These are phyloP conservation scores for Ectropis grisescens DNA, from an alignment of 1,140 invertebrate genomes.

Conservation along the genomic window DNA sequence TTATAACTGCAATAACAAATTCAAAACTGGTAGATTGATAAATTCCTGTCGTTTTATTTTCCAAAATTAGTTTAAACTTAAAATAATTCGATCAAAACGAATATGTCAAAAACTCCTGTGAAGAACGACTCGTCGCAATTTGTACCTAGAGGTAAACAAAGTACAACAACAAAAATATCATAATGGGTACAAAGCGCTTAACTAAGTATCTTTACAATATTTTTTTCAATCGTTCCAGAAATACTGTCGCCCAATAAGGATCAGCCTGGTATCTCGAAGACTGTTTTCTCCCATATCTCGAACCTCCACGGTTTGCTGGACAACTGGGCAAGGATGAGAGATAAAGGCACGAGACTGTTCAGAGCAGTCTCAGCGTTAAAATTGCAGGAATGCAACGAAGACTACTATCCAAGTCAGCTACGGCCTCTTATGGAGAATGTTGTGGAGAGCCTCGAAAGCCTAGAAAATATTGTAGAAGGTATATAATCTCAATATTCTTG, in stretches of 20 bases:
- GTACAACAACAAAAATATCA: not conserved
- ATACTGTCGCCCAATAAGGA: conserved; percentile 35
- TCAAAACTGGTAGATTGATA: no score
- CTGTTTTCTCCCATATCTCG: conserved; percentile 39
- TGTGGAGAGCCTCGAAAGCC: conserved; percentile 24
- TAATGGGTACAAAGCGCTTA: not conserved
- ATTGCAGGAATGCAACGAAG: conserved; percentile 39
- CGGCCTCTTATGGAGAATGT: conserved; percentile 31
- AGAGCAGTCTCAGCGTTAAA: conserved; percentile 37
- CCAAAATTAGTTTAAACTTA: no score
- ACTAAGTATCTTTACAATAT: conserved; percentile 1
- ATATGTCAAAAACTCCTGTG: conserved; percentile 29
- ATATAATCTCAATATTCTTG: no score
- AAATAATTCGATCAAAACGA: no score
- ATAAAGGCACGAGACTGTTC: conserved; percentile 42
- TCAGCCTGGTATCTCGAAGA: conserved; percentile 32
- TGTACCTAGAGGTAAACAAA: conserved; percentile 25
- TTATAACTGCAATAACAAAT: no score
- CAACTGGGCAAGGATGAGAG: conserved; percentile 32
- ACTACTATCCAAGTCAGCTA: conserved; percentile 45
- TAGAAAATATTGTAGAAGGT: conserved; percentile 44
- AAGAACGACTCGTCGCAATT: conserved; percentile 15
- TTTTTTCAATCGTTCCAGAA: conserved; percentile 30
- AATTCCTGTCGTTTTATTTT: no score
- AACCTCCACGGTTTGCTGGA: conserved; percentile 32